Evolutionary conservation across 2,888 invertebrate genomes (phyloP), one percentile per base, ranked within the genome.

Genomic region (Harpalus rufipes): DNA sequence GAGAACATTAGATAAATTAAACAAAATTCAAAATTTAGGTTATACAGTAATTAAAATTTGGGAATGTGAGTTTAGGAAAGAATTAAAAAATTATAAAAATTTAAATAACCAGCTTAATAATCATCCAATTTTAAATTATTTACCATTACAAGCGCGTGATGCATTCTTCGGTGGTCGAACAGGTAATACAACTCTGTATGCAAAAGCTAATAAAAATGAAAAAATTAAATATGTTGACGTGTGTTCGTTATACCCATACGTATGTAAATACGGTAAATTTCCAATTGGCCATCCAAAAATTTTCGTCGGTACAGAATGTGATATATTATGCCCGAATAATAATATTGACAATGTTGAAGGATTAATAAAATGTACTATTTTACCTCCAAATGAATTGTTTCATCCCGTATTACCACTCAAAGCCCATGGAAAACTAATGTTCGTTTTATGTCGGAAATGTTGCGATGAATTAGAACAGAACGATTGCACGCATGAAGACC

Each of bases 391-490:
- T 88, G 18, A 58, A 7, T 10, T 80, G n/a, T 80, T 32, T 59
- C 80, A 78, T 56, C 89, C 89, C 1, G 88, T 89, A 0, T 84
- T 90, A 7, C 89, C 89, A 0, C 81, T 85, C 1, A 86, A 86
- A 78, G 87, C 88, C 39, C 86, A 88, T 78, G 86, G 86, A 0
- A 88, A 89, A 85, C 82, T 89, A 1, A 86, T 88, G 80, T 90
- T 89, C 86, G 85, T 87, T 1, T 84, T 90, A 6, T 90, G 90
- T 86, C 84, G 87, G 18, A 87, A 86, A 6, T 89, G 89, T 21
- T 21, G 21, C 21, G 21, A 86, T 86, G 87, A 85, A 68, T 87
- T 88, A 39, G 86, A 41, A 51, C 21, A 79, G 58, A 59, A 58
- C 44, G 25, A 7, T 82, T 86, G 0, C 90, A 90, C 80, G 32